phyloP scores from a whole-genome alignment of 2,113 vertebrate species.

The Nycticryphes semicollaris region DNA sequence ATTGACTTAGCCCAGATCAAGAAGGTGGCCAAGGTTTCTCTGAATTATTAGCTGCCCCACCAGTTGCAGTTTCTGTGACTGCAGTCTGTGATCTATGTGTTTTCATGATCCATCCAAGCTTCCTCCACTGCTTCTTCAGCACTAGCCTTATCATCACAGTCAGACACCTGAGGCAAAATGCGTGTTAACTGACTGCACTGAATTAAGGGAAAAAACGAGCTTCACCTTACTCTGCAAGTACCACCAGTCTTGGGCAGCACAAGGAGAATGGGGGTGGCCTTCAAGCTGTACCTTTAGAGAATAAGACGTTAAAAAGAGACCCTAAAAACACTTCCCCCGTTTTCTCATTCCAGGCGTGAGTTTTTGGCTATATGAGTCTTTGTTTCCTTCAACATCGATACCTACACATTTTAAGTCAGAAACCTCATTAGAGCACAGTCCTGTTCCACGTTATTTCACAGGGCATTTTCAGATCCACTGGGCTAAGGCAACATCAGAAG shows the following conservation, averaged over 20 bases:
- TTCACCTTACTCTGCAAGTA: neutral
- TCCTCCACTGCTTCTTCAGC: neutral
- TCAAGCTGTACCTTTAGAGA: neutral
- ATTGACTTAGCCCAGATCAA: neutral
- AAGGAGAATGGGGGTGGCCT: neutral
- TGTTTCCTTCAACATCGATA: neutral
- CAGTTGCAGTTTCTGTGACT: neutral
- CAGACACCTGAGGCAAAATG: neutral
- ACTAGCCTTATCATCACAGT: neutral
- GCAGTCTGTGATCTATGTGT: neutral
- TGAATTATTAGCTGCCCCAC: neutral
- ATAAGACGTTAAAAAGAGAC: neutral
- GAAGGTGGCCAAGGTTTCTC: neutral
- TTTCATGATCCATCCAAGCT: neutral
- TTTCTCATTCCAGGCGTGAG: neutral
- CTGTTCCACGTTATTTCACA: neutral
- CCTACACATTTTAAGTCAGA: neutral
- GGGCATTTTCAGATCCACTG: neutral
- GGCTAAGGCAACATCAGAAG: neutral
- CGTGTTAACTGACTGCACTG: neutral
- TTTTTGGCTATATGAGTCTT: neutral
- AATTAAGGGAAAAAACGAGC: neutral
- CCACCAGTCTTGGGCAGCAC: neutral
- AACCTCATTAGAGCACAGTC: rapidly evolving
- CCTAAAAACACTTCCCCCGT: neutral